A percentile compares a stretch with the other conserved stretches of the same genome.
These are phyloP conservation scores for Dipus sagitta DNA, from an alignment of 2,797 vertebrate genomes.

Conservation along the genomic window DNA sequence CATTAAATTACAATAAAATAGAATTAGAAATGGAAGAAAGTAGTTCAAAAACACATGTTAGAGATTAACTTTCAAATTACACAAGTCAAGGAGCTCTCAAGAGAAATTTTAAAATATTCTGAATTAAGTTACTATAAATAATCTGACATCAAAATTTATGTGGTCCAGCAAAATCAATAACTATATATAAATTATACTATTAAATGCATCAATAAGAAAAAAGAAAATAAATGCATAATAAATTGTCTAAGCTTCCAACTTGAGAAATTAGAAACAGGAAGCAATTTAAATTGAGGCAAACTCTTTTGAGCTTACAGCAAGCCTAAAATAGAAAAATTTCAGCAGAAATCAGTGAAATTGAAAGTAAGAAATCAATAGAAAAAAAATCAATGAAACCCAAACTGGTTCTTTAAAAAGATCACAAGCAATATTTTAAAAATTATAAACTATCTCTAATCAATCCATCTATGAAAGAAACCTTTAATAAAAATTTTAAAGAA, in stretches of 20 bases:
- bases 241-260: not conserved
- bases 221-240: not conserved
- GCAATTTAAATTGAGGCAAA: not conserved
- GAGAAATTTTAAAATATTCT: constrained; percentile 42
- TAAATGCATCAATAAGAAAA: not conserved
- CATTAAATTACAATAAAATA: not conserved
- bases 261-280: constrained; percentile 25
- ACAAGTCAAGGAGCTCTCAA: not conserved
- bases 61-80: constrained; percentile 7
- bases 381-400: constrained; percentile 37
- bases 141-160: not conserved
- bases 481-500: constrained; percentile 3
- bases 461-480: not conserved
- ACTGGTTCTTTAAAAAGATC: constrained; percentile 11
- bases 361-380: constrained; percentile 15
- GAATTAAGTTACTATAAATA: constrained; percentile 37
- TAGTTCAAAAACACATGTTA: not conserved
- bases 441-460: not conserved
- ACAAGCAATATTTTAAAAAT: not conserved
- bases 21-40: constrained; percentile 28
- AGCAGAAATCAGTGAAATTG: constrained; percentile 34
- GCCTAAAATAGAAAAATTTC: constrained; percentile 19
- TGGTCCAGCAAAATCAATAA: not conserved
- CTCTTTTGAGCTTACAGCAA: not conserved
- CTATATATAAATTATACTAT: constrained; percentile 2